Evolutionary conservation across 1,140 invertebrate species (phyloP).

Genomic region (Sycobia sp.): DNA sequence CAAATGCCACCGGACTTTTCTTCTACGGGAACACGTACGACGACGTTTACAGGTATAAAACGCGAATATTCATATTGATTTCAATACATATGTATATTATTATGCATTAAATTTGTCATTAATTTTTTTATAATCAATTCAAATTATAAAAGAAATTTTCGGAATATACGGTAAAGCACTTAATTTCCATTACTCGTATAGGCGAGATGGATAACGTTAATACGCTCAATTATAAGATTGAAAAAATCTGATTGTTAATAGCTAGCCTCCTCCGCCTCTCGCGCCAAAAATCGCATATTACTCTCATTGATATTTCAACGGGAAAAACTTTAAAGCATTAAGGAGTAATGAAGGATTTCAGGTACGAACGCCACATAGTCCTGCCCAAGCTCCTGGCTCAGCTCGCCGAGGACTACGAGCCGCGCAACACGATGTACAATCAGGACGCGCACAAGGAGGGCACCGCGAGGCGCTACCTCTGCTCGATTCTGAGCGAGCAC

Average conservation of each 20-base stretch:
- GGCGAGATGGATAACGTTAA: no score
- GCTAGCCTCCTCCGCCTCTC: no score
- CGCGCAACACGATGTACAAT: slow-evolving; percentile 87
- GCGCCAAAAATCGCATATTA: no score
- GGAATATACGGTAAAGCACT: no score
- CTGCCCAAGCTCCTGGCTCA: slow-evolving; percentile 88
- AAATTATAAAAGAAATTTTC: no score
- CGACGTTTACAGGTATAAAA: slow-evolving; percentile 80
- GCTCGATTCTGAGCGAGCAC: slow-evolving; percentile 71
- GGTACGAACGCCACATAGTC: slow-evolving; percentile 83
- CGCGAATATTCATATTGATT: no score
- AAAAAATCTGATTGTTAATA: no score
- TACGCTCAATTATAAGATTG: no score
- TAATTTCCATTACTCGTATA: no score
- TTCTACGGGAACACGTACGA: slow-evolving; percentile 96
- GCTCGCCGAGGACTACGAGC: slow-evolving; percentile 82
- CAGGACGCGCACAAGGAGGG: slow-evolving; percentile 83
- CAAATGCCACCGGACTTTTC: slow-evolving; percentile 89
- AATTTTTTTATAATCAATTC: no score
- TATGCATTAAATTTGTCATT: no score
- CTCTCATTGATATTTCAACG: not conserved
- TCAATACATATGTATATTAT: no score
- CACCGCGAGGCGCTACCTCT: slow-evolving; percentile 81
- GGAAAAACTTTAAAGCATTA: slow-evolving; percentile 26
- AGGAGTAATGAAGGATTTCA: slow-evolving; percentile 49